phyloP scores from a whole-genome alignment of 2,888 invertebrate genomes.

The Drymonia ruficornis region DNA sequence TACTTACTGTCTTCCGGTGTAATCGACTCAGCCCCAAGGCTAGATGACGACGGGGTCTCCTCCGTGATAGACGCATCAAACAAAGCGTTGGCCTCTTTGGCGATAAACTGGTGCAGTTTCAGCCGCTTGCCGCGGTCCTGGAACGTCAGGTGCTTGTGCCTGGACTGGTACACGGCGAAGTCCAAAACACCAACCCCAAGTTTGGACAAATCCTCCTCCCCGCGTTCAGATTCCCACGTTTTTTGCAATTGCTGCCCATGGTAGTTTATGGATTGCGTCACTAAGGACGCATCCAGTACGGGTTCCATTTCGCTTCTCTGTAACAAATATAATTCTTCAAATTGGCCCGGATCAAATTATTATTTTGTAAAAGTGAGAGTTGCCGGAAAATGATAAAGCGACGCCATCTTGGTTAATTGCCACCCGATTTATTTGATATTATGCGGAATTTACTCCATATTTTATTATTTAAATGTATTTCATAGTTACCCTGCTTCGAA shows the following conservation, averaged over 20 bases:
- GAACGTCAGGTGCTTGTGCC: conserved; percentile 92
- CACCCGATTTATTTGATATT: neutral
- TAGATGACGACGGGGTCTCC: conserved; percentile 77
- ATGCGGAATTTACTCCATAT: neutral
- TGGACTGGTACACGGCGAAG: conserved; percentile 90
- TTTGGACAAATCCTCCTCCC: conserved; percentile 89
- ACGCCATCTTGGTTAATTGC: conserved; percentile 39
- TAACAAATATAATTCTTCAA: conserved; percentile 15
- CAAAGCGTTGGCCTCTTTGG: conserved; percentile 91
- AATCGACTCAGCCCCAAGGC: conserved; percentile 78
- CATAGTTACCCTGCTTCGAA: neutral
- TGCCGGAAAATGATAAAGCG: conserved; percentile 11
- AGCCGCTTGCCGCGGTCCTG: conserved; percentile 93
- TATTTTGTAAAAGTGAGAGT: conserved; percentile 23
- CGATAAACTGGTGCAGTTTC: conserved; percentile 94
- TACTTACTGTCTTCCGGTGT: conserved; percentile 84
- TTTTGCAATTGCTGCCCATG: conserved; percentile 95
- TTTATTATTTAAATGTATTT: neutral
- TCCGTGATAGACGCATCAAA: conserved; percentile 85
- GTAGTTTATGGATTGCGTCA: conserved; percentile 91
- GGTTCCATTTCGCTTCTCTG: conserved; percentile 64
- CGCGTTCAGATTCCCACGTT: conserved; percentile 94
- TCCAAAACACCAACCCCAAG: conserved; percentile 86
- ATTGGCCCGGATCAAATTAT: neutral
- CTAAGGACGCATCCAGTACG: conserved; percentile 78